Base-by-base conservation (phyloP, 2,113 vertebrate species). In the Bucco capensis region DNA sequence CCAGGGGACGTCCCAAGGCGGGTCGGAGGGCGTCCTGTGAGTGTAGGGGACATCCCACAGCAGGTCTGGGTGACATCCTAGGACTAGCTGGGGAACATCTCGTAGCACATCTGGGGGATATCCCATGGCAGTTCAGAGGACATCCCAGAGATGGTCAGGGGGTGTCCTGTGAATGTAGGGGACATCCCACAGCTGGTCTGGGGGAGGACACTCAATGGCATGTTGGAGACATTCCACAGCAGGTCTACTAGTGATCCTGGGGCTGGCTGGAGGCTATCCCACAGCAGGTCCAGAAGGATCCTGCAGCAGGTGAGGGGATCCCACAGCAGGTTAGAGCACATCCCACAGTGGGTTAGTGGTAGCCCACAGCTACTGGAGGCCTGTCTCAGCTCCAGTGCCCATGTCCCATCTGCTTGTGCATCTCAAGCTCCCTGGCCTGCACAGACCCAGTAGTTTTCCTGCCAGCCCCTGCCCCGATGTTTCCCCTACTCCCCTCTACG, bases 401-500 rank as follows among this genome's bases (percentile, higher is more conserved):
- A 1, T 0, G 2, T 25, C 31, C 8, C n/a, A 6, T 85, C 62
- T 56, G 35, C 44, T 25, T 16, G 6, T 33, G 30, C 24, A 14
- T n/a, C 72, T 60, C 46, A 60, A 46, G 8, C 21, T 54, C 30
- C 30, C 51, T 12, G 23, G 9, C 7, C 38, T 27, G 49, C 22
- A n/a, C n/a, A 71, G 23, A 8, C 5, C 12, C 46, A 66, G 57
- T 35, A n/a, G 19, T 44, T 74, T 14, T 67, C 23, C 76, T 23
- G 35, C 15, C 19, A 49, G 12, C 10, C 40, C 16, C 67, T 21
- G 27, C 12, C 4, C 16, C 2, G 0, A 1, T 18, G 21, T 16
- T n/a, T 1, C 5, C 9, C 8, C 14, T 3, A 3, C 11, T 38
- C 23, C 28, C 9, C 11, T 56, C 40, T 54, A 8, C 28, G 73